phyloP scores from a whole-genome alignment of 2,797 vertebrate genomes.

The Acanthopagrus latus region DNA sequence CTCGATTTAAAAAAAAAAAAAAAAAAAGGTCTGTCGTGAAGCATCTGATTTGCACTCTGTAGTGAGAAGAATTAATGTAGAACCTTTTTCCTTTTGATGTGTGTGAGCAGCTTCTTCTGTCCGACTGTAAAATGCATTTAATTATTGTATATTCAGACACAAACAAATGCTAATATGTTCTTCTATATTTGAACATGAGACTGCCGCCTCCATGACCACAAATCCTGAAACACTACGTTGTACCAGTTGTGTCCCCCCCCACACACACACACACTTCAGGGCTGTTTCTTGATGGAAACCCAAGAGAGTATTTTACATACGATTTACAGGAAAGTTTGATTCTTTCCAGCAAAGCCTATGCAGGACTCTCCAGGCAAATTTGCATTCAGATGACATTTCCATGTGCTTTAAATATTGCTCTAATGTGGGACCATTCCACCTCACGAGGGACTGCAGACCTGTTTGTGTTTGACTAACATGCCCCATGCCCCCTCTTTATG shows the following conservation, averaged over 20 bases:
- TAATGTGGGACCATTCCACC: slow-evolving; percentile 89
- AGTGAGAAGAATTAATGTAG: slow-evolving; percentile 95
- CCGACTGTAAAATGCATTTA: slow-evolving; percentile 94
- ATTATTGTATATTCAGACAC: slow-evolving; percentile 93
- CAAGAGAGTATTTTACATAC: slow-evolving; percentile 78
- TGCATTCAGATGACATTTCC: slow-evolving; percentile 77
- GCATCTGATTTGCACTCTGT: slow-evolving; percentile 99
- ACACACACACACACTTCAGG: slow-evolving; percentile 73
- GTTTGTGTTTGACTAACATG: slow-evolving; percentile 85
- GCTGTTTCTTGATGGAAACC: slow-evolving; percentile 79
- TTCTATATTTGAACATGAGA: slow-evolving; percentile 88
- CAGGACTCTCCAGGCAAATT: slow-evolving; percentile 86
- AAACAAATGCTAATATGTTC: slow-evolving; percentile 85
- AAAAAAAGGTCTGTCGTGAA: slow-evolving; percentile 89
- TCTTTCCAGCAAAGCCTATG: slow-evolving; percentile 86
- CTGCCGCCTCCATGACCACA: slow-evolving; percentile 86
- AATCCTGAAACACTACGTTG: slow-evolving; percentile 92
- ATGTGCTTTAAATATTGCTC: slow-evolving; percentile 92
- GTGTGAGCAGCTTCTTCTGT: slow-evolving; percentile 94
- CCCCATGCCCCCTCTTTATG: slow-evolving; percentile 75
- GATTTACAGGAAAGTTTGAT: slow-evolving; percentile 78
- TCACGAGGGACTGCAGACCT: slow-evolving; percentile 85
- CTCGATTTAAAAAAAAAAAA: slow-evolving; percentile 67
- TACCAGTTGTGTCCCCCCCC: slow-evolving; percentile 76
- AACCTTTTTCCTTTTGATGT: slow-evolving; percentile 90